Evolutionary conservation across 1,140 invertebrate genomes (phyloP).

Genomic region (Adelges cooleyi): DNA sequence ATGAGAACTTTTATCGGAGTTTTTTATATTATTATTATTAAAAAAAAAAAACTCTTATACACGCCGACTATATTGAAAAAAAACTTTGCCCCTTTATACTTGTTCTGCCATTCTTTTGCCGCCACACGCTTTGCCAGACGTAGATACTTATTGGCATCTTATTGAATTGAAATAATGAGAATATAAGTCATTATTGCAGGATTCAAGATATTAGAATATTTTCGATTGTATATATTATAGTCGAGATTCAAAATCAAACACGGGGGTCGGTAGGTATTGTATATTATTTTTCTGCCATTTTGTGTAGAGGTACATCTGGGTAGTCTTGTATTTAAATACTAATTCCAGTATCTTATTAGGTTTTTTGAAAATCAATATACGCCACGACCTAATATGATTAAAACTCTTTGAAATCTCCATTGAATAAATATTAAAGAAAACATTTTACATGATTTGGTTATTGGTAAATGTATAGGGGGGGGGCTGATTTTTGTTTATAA

Average conservation of each 20-base stretch:
- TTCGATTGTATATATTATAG: neutral
- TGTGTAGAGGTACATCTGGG: no score
- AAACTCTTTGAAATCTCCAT: no score
- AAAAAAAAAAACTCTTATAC: slow-evolving; percentile 20
- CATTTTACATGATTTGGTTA: no score
- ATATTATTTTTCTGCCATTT: no score
- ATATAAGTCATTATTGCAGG: slow-evolving; percentile 22
- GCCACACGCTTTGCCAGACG: neutral
- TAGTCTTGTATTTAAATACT: no score
- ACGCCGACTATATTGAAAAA: slow-evolving; percentile 19
- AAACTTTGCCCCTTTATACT: neutral
- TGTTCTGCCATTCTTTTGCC: neutral
- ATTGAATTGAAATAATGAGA: slow-evolving; percentile 25
- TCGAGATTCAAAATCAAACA: slow-evolving; percentile 16
- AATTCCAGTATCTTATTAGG: no score
- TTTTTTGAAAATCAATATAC: no score
- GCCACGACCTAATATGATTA: no score
- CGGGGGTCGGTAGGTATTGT: no score
- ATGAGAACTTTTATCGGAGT: slow-evolving; percentile 22
- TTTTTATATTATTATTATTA: slow-evolving; percentile 12
- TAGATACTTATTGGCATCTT: slow-evolving; percentile 3
- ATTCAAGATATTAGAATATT: slow-evolving; percentile 16
- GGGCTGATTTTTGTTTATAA: no score
- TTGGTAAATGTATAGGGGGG: no score
- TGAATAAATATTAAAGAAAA: no score